phyloP scores from a whole-genome alignment of 2,888 invertebrate species.

The Cremastinae sp. region DNA sequence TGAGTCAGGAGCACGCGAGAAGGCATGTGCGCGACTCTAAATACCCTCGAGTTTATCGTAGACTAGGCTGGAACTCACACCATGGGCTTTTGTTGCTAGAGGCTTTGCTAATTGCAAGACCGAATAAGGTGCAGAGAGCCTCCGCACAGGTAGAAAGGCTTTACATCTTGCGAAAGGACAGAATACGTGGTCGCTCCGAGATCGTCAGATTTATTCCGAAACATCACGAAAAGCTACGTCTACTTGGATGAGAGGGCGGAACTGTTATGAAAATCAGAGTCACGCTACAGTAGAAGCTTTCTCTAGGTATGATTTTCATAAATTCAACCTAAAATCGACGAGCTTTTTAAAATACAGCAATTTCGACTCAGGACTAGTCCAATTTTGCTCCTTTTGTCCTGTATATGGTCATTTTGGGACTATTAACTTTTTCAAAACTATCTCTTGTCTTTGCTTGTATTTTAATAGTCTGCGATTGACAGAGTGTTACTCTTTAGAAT shows the following conservation, averaged over 20 bases:
- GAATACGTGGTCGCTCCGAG: slow-evolving; percentile 24
- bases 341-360: no score
- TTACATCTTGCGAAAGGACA: slow-evolving; percentile 15
- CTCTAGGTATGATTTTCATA: neutral
- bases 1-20: neutral
- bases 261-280: slow-evolving; percentile 11
- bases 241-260: neutral
- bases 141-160: slow-evolving; percentile 29
- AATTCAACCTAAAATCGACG: neutral
- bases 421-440: no score
- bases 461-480: no score
- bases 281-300: neutral
- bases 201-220: slow-evolving; percentile 55
- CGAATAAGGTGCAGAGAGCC: slow-evolving; percentile 33
- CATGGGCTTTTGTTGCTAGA: slow-evolving; percentile 41
- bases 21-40: slow-evolving; percentile 24
- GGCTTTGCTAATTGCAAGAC: slow-evolving; percentile 51
- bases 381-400: no score
- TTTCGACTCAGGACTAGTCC: no score
- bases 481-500: no score
- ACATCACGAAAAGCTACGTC: slow-evolving; percentile 46
- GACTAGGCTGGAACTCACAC: slow-evolving; percentile 17
- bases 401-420: no score
- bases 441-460: no score
- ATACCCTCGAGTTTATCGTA: slow-evolving; percentile 53